Conservation (phyloP, 2,888 invertebrate species). For the Spilosoma lubricipeda region DNA sequence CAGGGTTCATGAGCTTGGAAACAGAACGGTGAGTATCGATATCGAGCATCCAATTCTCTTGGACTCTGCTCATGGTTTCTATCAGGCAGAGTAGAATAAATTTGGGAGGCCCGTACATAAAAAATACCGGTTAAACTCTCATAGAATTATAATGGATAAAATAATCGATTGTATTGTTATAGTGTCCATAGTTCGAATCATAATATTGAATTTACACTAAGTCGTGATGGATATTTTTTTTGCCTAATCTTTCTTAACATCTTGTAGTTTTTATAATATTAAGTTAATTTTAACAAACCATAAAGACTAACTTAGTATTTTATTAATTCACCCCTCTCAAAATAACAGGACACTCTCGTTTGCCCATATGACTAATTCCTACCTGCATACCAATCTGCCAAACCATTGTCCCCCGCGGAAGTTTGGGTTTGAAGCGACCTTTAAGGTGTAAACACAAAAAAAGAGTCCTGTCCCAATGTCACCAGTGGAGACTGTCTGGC, state of each 20-base stretch:
- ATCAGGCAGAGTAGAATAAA: neutral
- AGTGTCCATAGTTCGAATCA: neutral
- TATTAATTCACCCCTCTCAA: neutral
- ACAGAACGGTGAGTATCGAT: constrained; percentile 88
- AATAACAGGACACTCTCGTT: neutral
- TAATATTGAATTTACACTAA: no score
- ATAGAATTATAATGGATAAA: neutral
- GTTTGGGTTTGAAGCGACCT: neutral
- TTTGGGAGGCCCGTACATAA: no score
- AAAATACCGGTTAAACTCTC: neutral
- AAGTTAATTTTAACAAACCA: neutral
- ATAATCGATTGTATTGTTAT: neutral
- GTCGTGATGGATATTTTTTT: no score
- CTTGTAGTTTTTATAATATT: no score
- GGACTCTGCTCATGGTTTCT: no score
- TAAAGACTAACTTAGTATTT: neutral
- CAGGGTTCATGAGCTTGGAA: constrained; percentile 91
- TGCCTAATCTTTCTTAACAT: no score
- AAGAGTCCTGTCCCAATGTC: neutral
- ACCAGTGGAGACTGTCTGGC: neutral
- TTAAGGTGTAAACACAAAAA: neutral
- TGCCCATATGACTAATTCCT: no score
- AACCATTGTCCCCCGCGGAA: neutral
- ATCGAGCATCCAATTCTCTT: no score
- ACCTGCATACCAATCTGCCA: no score